Evolutionary conservation across 2,888 invertebrate genomes (phyloP), one percentile per base, ranked within the genome.

Genomic region (Fragum whitleyi): DNA sequence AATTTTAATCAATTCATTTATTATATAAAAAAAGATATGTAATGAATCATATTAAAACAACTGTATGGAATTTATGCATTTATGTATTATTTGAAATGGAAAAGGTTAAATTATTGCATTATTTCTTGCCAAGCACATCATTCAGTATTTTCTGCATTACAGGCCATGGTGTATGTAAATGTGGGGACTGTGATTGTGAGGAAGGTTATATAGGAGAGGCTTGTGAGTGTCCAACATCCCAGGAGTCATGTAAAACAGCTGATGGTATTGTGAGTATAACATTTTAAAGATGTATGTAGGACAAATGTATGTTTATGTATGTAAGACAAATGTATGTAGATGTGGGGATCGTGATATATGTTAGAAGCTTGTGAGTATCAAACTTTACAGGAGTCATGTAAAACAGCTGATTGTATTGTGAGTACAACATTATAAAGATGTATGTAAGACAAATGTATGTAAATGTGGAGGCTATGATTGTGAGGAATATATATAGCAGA

Each of bases 361-460:
- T 99, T 99, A 32, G 96, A 96, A 88, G 97, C 96, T 92, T 99
- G 99, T 94, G 98, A 99, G 88, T 99, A 99, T 92, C 98, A 98
- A 11, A 79, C 68, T 1, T 83, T 84, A 23, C 83, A 85, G 21
- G 67, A 59, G 11, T 83, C 83, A 6, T 90, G 90, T 78, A 72
- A 86, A 29, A 86, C 87, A 14, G 26, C 67, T 0, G 73, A 21
- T 21, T 77, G 72, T 19, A 32, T 36, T 74, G 86, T 87, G 79
- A 57, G 86, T 76, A 19, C 32, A 36, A 14, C 47, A 3, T 47
- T 39, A 11, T n/a, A n/a, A n/a, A n/a, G n/a, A n/a, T n/a, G n/a
- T n/a, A n/a, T n/a, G n/a, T n/a, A n/a, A n/a, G n/a, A n/a, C n/a
- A n/a, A n/a, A n/a, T 32, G 79, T 79, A 14, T 90, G 91, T 81